Base-by-base conservation (phyloP, 2,113 vertebrate species). In the Nycticryphes semicollaris region DNA sequence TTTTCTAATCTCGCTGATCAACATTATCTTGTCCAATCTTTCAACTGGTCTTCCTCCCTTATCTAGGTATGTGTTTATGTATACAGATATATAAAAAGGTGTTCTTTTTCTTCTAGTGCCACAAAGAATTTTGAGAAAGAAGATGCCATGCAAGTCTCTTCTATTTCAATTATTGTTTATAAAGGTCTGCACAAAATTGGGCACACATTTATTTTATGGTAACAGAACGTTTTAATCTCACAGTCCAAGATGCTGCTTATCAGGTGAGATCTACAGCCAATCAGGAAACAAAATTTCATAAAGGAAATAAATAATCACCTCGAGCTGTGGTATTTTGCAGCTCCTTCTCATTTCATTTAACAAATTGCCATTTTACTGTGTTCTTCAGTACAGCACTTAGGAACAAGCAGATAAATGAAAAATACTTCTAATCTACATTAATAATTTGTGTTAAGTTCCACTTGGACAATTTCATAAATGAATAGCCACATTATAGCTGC, bases 361-460 rank as follows among this genome's bases (percentile, higher is more conserved):
- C 3, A 2, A 90, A 92, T 77, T 95, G 68, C 72, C 37, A 77
- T 96, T 94, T 51, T 74, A 8, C 27, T 51, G 9, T 12, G 24
- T 63, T 86, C 56, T 94, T 83, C 70, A 86, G 62, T 11, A 53
- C 20, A 67, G 45, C 67, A 79, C 75, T 78, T 85, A 67, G 16
- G 54, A 86, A 81, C 85, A 95, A 83, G 79, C 43, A 94, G 59
- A 89, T 92, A 88, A 87, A 88, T 78, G 59, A 92, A 89, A 90
- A 92, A 59, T 74, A 84, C 39, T 80, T 94, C 85, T 88, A 86
- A 95, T 86, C 82, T 88, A 84, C 72, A 56, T 54, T 92, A 93
- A 90, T 93, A 59, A 94, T 70, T 76, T 94, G 85, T 93, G 60
- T 94, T 77, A 95, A 74, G 73, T 93, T 97, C 72, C 72, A 86